Evolutionary conservation across 2,888 invertebrate genomes (phyloP).

Genomic region (Axea sp.): DNA sequence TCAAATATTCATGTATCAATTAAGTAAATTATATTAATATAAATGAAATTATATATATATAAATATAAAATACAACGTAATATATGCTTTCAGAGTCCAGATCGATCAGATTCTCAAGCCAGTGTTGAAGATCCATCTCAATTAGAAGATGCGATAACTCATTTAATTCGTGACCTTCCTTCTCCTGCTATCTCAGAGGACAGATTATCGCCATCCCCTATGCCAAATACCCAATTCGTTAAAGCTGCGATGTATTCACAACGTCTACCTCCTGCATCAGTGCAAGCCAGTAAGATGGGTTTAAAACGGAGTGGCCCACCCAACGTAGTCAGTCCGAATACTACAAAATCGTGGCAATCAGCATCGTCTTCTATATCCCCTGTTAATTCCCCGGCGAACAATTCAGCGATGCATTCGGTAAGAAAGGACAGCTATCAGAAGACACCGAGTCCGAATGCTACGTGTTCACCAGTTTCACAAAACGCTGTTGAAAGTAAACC

Average conservation of each 20-base stretch:
- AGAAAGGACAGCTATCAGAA: slow-evolving; percentile 24
- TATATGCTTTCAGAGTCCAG: slow-evolving; percentile 62
- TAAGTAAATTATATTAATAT: no score
- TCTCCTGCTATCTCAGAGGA: slow-evolving; percentile 77
- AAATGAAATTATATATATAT: no score
- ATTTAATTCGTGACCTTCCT: slow-evolving; percentile 82
- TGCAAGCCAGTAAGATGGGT: slow-evolving; percentile 74
- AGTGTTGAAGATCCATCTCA: slow-evolving; percentile 86
- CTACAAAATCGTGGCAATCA: slow-evolving; percentile 28
- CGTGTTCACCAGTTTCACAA: slow-evolving; percentile 12
- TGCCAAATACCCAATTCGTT: slow-evolving; percentile 73
- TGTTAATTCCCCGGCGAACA: slow-evolving; percentile 32
- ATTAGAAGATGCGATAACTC: slow-evolving; percentile 86
- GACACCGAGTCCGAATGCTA: slow-evolving; percentile 14
- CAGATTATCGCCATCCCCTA: slow-evolving; percentile 64
- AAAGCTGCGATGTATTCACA: slow-evolving; percentile 75
- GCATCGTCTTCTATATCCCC: slow-evolving; percentile 32
- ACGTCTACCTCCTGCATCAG: slow-evolving; percentile 73
- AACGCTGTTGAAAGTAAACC: slow-evolving; percentile 7
- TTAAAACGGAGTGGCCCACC: slow-evolving; percentile 66
- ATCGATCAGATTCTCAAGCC: slow-evolving; percentile 73
- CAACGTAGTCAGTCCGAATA: slow-evolving; percentile 45
- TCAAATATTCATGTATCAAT: no score
- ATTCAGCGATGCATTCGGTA: background rate
- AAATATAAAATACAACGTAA: no score